phyloP scores from a whole-genome alignment of 2,113 vertebrate genomes.

The Sphaerodactylus townsendi region DNA sequence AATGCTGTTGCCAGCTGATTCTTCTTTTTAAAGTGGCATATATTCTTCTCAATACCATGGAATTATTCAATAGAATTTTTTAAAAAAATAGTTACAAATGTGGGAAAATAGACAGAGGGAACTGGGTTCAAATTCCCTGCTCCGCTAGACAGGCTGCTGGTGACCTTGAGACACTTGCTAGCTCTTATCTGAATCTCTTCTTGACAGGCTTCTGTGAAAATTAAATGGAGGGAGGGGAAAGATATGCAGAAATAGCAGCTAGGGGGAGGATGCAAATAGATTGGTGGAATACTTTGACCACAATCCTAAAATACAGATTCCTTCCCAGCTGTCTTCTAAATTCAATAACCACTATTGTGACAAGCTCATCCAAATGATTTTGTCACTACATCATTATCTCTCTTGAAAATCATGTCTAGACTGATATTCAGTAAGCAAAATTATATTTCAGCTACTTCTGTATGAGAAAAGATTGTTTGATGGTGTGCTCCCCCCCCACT shows the following conservation, averaged over 20 bases:
- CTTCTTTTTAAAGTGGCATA: constrained; percentile 3
- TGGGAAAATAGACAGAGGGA: background rate
- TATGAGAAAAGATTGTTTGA: too few species aligned
- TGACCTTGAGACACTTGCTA: background rate
- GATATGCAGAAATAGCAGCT: background rate
- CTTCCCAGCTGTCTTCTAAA: too few species aligned
- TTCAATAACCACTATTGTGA: too few species aligned
- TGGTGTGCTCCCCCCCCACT: too few species aligned
- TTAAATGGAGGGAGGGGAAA: background rate
- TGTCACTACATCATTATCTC: too few species aligned
- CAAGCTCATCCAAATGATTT: too few species aligned
- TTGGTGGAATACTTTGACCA: background rate
- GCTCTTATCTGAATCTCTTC: background rate
- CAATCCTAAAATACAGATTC: too few species aligned
- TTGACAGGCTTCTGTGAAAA: background rate
- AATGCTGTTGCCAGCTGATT: background rate
- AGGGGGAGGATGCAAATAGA: background rate
- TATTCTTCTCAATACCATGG: background rate
- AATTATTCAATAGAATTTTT: background rate
- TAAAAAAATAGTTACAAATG: background rate
- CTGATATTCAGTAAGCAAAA: too few species aligned
- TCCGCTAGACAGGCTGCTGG: background rate
- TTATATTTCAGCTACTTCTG: too few species aligned
- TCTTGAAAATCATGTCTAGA: too few species aligned
- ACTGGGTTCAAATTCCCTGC: background rate